phyloP scores from a whole-genome alignment of 2,113 vertebrate species.

The Hippocampus guttulatus region DNA sequence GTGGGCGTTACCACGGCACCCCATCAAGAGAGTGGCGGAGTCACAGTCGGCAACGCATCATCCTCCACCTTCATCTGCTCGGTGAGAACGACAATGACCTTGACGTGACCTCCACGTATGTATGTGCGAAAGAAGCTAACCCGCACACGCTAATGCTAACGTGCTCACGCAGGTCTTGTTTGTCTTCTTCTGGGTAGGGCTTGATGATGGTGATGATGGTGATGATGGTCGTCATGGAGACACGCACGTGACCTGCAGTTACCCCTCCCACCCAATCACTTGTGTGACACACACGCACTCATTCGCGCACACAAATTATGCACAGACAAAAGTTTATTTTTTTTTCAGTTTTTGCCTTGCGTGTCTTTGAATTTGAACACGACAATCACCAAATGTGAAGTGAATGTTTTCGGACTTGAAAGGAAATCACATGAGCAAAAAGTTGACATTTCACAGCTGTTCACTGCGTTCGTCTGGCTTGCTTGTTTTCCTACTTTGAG shows the following conservation, averaged over 20 bases:
- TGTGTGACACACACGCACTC: not conserved
- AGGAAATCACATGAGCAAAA: not conserved
- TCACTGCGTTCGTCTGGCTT: too few relatives aligned
- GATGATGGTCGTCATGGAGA: not conserved
- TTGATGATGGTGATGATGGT: not conserved
- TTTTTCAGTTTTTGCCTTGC: not conserved
- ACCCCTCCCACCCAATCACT: not conserved
- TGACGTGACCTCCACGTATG: not conserved
- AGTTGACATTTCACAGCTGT: not conserved
- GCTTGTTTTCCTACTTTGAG: too few relatives aligned
- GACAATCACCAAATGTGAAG: not conserved
- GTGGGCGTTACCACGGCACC: not conserved
- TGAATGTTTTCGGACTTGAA: not conserved
- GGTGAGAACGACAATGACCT: conserved; percentile 15
- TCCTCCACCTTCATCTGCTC: conserved; percentile 1
- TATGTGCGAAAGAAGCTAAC: not conserved
- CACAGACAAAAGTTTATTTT: not conserved
- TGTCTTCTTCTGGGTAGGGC: not conserved
- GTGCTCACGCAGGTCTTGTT: not conserved
- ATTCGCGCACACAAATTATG: not conserved
- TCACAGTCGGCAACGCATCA: not conserved
- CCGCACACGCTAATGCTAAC: not conserved
- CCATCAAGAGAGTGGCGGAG: not conserved
- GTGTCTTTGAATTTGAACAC: not conserved
- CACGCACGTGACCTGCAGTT: not conserved